phyloP scores from a whole-genome alignment of 2,797 vertebrate species.

The Choloepus didactylus region DNA sequence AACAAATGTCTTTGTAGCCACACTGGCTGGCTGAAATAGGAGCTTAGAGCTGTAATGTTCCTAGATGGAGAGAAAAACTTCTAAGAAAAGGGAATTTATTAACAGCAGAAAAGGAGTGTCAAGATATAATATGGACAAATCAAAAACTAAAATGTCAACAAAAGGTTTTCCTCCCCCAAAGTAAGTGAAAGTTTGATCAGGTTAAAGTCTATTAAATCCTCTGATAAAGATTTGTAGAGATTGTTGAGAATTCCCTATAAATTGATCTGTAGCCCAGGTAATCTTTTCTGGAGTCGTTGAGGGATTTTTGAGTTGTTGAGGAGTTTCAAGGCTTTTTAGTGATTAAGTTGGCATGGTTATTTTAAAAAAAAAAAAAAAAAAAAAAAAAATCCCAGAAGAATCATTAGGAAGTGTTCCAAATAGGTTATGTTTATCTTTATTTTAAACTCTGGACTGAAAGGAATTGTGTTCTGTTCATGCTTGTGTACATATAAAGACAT shows the following conservation, averaged over 20 bases:
- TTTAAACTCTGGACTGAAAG: neutral
- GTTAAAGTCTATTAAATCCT: neutral
- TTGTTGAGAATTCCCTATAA: neutral
- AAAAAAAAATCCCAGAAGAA: neutral
- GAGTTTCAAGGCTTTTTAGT: neutral
- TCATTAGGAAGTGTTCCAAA: neutral
- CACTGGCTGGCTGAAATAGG: neutral
- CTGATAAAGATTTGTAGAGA: conserved; percentile 17
- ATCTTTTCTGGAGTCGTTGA: neutral
- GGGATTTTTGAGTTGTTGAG: neutral
- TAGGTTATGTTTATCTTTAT: neutral
- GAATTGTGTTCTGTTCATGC: neutral
- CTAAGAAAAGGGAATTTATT: conserved; percentile 42
- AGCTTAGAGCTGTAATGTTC: neutral
- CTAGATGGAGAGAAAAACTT: conserved; percentile 14
- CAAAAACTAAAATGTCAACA: neutral
- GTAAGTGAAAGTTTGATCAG: neutral
- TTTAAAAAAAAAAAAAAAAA: neutral
- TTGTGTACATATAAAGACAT: neutral
- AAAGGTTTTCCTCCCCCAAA: neutral
- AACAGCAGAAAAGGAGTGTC: conserved; percentile 20
- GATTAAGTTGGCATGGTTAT: neutral
- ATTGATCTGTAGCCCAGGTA: neutral
- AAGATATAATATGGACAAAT: neutral
- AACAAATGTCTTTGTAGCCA: neutral